Base-by-base conservation (phyloP, 1,140 invertebrate species). In the Lysiphlebus fabarum region DNA sequence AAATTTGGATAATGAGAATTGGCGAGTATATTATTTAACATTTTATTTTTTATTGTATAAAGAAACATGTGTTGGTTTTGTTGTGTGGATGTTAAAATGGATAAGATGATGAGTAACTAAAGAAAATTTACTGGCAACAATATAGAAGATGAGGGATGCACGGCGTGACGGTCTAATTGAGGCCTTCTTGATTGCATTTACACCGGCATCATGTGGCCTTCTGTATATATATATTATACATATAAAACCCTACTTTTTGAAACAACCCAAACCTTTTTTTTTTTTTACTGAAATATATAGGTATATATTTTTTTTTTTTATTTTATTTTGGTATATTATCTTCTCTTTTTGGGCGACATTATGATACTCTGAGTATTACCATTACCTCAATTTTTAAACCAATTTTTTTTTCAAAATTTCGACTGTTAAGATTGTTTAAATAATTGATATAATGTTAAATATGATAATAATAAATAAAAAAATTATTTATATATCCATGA, bases 161-260 rank as follows among this genome's bases (percentile, higher is more conserved):
- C 72, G 67, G 66, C 71, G 72, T 74, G 72, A 74, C 72, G 72
- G 72, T 73, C 70, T 74, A 74, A 74, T 74, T 74, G 72, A 72
- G 71, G 72, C 67, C 67, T 73, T 71, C 72, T 74, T 74, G 72
- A 74, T 74, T 74, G 70, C 72, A 74, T 74, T 73, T 73, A 74
- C 72, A 73, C 72, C 72, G 71, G 63, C 61, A 65, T 17, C 17
- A 65, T 63, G 65, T 54, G 70, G 69, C 72, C 69, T 72, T 67
- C 67, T 62, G 68, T 69, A 69, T 69, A 63, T 64, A 67, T 61
- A 53, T 44, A 58, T 64, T 58, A 56, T 17, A 14, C 6, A 11
- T 11, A 55, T 42, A 41, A n/a, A 45, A 55, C 42, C 53, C 49
- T 17, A 17, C 17, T 17, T 1, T 17, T 17, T 17, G 3, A 1